Evolutionary conservation across 2,888 invertebrate genomes (phyloP), one percentile per base, ranked within the genome.

Genomic region (Drosophila ustulata): DNA sequence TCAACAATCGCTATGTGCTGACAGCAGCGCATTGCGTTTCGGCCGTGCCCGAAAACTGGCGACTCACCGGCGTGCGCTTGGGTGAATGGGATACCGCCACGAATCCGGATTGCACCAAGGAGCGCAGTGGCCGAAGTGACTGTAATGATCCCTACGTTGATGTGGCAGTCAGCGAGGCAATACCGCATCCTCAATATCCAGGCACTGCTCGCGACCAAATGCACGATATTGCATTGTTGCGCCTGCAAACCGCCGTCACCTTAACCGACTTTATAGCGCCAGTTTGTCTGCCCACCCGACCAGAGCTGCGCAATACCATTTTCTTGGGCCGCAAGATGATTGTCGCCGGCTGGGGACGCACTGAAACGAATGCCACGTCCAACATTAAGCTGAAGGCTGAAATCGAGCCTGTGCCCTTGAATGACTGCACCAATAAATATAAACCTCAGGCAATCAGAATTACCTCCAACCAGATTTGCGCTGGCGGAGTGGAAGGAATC

Each of bases 21-120:
- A 96, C 96, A 0, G 96, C 96, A 0, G 96, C 95, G 0, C 96
- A 96, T 89, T 96, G 96, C 82, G 92, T 96, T n/a, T 94, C 94
- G 75, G 95, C 95, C 65, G 91, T 96, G 13, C 95, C 95, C 0
- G 77, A 81, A 3, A 93, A 91, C n/a, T 96, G 95, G 95, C 93
- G 90, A 71, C 82, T 96, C 9, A 71, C 78, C 1, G 87, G 85
- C 0, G 89, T 92, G 25, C 91, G 92, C 25, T 69, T 92, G 5
- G 92, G 92, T 11, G 92, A 92, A 68, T 92, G 92, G 93, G 91
- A 92, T 59, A 85, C 88, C 0, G 59, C 62, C 3, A 82, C 75
- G 1, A 83, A 89, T 68, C 84, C 79, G 0, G 92, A 92, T 69
- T 92, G 92, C 75, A 81, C 81, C 45, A 64, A 34, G 0, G 84